Evolutionary conservation across 35 echinoderm and acorn worm species (phyloP).

Genomic region (Lytechinus pictus): DNA sequence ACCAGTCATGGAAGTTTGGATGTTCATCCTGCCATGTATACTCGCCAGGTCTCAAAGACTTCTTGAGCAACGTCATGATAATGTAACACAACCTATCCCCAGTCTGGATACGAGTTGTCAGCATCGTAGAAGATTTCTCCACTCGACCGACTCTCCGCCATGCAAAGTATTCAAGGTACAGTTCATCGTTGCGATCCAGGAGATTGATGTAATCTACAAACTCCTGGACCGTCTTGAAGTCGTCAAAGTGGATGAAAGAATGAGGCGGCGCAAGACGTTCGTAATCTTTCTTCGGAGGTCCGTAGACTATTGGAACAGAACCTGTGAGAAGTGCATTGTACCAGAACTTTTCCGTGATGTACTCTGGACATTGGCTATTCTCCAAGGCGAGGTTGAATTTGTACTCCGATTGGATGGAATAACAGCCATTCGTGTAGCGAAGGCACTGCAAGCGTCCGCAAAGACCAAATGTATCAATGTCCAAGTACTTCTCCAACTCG

Average conservation of each 20-base stretch:
- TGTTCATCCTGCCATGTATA: background rate
- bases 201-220: conserved; percentile 58
- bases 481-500: background rate
- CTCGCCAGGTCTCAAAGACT: background rate
- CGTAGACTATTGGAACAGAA: conserved; percentile 72
- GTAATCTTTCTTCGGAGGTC: conserved; percentile 55
- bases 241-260: conserved; percentile 68
- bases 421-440: background rate
- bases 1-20: conserved; percentile 31
- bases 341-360: conserved; percentile 83
- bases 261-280: conserved; percentile 54
- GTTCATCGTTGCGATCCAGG: conserved; percentile 55
- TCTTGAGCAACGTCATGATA: background rate
- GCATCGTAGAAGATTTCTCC: background rate
- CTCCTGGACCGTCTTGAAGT: conserved; percentile 60
- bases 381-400: conserved; percentile 73
- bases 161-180: conserved; percentile 68
- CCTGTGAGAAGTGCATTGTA: conserved; percentile 30
- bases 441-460: conserved; percentile 65
- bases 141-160: conserved; percentile 69
- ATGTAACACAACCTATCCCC: background rate
- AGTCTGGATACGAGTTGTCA: background rate
- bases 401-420: background rate
- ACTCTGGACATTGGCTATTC: conserved; percentile 72
- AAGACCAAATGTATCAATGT: conserved; percentile 60